Percentiles rank a stretch among this genome's conserved stretches.
Conservation (phyloP, 2,797 vertebrate genomes). For the Denticeps clupeoides region DNA sequence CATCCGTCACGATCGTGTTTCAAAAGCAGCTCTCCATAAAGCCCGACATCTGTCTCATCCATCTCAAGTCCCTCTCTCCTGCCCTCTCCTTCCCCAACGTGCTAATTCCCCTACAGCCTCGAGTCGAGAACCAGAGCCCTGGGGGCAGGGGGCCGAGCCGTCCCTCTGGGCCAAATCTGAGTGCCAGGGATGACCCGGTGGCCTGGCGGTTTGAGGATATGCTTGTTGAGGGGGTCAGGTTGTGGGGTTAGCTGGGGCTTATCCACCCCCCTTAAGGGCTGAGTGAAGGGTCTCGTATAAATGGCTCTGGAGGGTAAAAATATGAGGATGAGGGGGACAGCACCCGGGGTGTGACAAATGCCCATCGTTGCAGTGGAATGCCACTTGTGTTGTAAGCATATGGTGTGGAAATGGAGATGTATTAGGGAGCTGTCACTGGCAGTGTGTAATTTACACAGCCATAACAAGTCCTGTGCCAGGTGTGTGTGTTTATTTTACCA, state of each 20-base stretch:
- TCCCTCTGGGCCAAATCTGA: background rate
- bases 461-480: slow-evolving; percentile 11
- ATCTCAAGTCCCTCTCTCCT: slow-evolving; percentile 10
- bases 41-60: slow-evolving; percentile 22
- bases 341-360: slow-evolving; percentile 21
- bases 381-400: slow-evolving; percentile 29
- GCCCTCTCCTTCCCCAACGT: background rate
- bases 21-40: slow-evolving; percentile 16
- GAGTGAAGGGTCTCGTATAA: slow-evolving; percentile 15
- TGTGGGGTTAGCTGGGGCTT: slow-evolving; percentile 17
- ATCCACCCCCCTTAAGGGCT: slow-evolving; percentile 13
- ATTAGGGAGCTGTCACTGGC: slow-evolving; percentile 18
- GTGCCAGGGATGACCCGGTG: background rate
- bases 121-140: background rate
- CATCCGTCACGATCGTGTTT: slow-evolving; percentile 15
- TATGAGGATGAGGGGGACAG: slow-evolving; percentile 1
- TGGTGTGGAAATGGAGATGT: slow-evolving; percentile 20
- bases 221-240: slow-evolving; percentile 4
- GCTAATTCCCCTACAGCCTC: slow-evolving; percentile 7
- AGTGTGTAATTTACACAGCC: slow-evolving; percentile 3
- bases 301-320: background rate
- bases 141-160: background rate
- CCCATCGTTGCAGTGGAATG: slow-evolving; percentile 15
- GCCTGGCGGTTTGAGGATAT: background rate
- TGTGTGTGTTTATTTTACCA: slow-evolving; percentile 12